Evolutionary conservation across 2,113 vertebrate genomes (phyloP), one percentile per base, ranked within the genome.

Genomic region (Penelope pileata): DNA sequence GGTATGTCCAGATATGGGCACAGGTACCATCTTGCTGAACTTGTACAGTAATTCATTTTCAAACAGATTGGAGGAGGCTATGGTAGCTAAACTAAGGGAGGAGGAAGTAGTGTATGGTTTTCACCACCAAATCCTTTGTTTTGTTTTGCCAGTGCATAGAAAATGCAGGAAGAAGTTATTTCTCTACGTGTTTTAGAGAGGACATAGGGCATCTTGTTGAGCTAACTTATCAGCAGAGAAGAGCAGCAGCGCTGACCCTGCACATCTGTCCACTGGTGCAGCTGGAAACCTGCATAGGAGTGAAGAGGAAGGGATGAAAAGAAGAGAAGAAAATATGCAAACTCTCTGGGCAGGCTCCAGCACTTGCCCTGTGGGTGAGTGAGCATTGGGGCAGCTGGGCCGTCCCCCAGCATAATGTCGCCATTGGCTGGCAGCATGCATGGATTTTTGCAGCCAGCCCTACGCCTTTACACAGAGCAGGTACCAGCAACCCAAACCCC

Each of bases 401-500:
- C 34, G 8, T 60, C 79, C 75, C 16, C 29, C 69, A 72, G 29
- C 26, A 14, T 3, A 60, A 60, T 24, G 43, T 23, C 26, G 9
- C 4, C 53, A 72, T 0, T 27, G 83, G 26, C 18, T 9, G 24
- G 15, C 58, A 68, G 43, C 19, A 43, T 1, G 6, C n/a, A 42
- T 66, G 79, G 70, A 56, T 88, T 88, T 72, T 75, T 34, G 29
- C 19, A 59, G 58, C 22, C 77, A 58, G 42, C 14, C 23, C n/a
- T 30, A 0, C 40, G 42, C 21, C 66, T 75, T 53, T 16, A 9
- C 50, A 59, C 1, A 59, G 70, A 54, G 53, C 66, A 72, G 69
- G 56, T 79, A 84, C 38, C 74, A 94, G 81, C 70, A 88, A 53
- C 58, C 56, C 48, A 34, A 59, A 89, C 60, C 50, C 74, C 17